Conservation (phyloP, 2,888 invertebrate species). For the Eupeodes latifasciatus region DNA sequence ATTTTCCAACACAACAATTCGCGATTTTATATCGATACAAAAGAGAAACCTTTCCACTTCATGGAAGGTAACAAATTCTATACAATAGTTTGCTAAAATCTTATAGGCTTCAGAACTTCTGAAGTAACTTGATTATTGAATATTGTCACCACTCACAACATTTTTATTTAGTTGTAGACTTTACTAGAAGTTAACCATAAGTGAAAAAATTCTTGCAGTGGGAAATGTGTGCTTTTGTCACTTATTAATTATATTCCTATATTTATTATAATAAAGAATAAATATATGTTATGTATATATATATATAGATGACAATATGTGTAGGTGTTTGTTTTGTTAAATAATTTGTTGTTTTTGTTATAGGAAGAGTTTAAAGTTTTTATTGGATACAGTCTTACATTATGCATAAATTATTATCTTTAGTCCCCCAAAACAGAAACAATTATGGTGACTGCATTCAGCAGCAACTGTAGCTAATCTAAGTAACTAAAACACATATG, state of each 20-base stretch:
- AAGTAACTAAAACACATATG: slow-evolving; percentile 28
- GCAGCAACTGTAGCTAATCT: slow-evolving; percentile 49
- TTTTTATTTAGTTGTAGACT: not conserved
- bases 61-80: too few species aligned
- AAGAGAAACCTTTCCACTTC: too few species aligned
- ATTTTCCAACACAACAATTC: too few species aligned
- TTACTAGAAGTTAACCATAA: not conserved
- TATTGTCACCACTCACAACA: too few species aligned
- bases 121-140: too few species aligned
- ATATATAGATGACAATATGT: slow-evolving; percentile 18
- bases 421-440: slow-evolving; percentile 39
- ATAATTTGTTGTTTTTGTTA: slow-evolving; percentile 15
- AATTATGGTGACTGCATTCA: slow-evolving; percentile 29
- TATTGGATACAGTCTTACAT: slow-evolving; percentile 68
- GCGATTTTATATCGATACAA: too few species aligned
- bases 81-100: too few species aligned
- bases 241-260: not conserved
- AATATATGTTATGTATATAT: slow-evolving; percentile 16
- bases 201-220: not conserved
- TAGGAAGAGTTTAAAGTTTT: slow-evolving; percentile 31
- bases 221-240: slow-evolving; percentile 14
- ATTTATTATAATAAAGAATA: slow-evolving; percentile 26
- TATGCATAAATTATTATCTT: slow-evolving; percentile 58
- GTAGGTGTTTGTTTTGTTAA: not conserved
- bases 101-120: too few species aligned